Conservation (phyloP, 2,797 vertebrate genomes). For the Danio kyathit region DNA sequence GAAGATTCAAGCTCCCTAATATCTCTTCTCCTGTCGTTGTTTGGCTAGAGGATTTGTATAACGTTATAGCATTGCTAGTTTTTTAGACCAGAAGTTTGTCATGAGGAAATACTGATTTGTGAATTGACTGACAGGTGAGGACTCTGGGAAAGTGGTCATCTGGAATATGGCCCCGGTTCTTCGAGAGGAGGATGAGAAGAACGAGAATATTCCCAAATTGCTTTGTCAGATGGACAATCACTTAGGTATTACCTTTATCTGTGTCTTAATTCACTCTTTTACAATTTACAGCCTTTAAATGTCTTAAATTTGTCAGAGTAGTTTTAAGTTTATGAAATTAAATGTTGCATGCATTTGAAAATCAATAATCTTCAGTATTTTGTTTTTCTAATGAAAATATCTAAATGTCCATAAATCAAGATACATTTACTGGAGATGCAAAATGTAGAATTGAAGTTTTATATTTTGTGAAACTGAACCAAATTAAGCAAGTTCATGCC, state of each 20-base stretch:
- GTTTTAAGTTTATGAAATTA: neutral
- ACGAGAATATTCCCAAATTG: conserved; percentile 97
- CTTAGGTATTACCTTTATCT: conserved; percentile 81
- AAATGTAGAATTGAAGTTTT: no score
- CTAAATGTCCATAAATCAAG: no score
- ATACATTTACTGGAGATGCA: no score
- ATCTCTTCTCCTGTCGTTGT: neutral
- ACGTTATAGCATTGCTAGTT: neutral
- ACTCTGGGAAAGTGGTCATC: conserved; percentile 99
- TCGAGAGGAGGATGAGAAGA: conserved; percentile 97
- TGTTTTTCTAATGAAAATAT: no score
- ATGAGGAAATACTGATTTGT: neutral
- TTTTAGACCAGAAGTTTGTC: neutral
- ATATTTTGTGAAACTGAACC: no score
- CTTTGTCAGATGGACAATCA: conserved; percentile 99
- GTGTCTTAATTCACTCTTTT: neutral
- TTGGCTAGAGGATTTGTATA: neutral
- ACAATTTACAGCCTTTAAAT: neutral
- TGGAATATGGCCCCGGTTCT: conserved; percentile 99
- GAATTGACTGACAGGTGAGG: conserved; percentile 85
- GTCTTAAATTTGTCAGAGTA: no score
- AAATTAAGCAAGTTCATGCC: no score
- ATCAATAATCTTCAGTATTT: no score
- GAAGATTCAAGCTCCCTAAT: conserved; percentile 32
- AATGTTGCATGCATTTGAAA: neutral